Evolutionary conservation across 2,113 vertebrate species (phyloP).

Genomic region (Protomyctophum bolini): DNA sequence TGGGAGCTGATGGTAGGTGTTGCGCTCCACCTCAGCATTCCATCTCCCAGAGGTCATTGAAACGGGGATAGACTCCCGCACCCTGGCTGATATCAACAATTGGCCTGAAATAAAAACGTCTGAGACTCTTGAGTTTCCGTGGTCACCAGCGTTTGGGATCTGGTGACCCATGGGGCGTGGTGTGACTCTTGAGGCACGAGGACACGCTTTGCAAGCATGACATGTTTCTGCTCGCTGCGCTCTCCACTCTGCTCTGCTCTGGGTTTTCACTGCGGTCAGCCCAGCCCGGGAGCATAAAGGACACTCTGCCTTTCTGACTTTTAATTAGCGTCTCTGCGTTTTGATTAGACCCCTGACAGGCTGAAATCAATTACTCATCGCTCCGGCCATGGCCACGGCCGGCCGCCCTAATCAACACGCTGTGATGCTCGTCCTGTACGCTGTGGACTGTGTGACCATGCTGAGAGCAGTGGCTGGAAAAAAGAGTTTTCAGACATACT

Average conservation of each 20-base stretch:
- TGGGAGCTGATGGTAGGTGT: no score
- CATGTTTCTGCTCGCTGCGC: slow-evolving; percentile 5
- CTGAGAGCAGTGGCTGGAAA: slow-evolving; percentile 17
- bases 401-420: slow-evolving; percentile 35
- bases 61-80: no score
- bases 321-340: slow-evolving; percentile 62
- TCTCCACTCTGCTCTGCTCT: no score
- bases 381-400: slow-evolving; percentile 29
- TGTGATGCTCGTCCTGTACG: slow-evolving; percentile 20
- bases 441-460: slow-evolving; percentile 36
- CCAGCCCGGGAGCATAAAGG: slow-evolving; percentile 63
- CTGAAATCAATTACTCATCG: slow-evolving; percentile 68
- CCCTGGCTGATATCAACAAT: no score
- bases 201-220: slow-evolving; percentile 38
- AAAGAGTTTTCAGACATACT: no score
- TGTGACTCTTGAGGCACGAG: slow-evolving; percentile 31
- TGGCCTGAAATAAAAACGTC: no score
- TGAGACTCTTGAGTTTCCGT: no score
- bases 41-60: no score
- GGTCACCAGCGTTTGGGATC: not conserved
- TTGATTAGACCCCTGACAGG: slow-evolving; percentile 55
- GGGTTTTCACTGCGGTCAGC: slow-evolving; percentile 49
- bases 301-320: slow-evolving; percentile 50
- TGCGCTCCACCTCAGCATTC: no score
- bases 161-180: not conserved